Conservation (phyloP, 2,113 vertebrate species). For the Syrrhaptes paradoxus region DNA sequence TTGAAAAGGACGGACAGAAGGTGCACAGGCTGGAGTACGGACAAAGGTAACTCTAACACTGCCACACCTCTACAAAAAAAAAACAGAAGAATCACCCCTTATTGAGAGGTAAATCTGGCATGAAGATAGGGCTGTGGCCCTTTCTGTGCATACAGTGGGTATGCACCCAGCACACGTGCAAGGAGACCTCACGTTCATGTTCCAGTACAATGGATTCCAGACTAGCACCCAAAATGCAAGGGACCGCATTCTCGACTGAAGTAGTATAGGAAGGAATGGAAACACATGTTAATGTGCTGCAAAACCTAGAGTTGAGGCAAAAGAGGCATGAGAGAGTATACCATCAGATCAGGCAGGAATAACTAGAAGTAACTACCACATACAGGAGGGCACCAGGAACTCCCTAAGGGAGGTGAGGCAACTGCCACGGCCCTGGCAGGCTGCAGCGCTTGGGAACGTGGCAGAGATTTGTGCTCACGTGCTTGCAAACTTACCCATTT, state of each 20-base stretch:
- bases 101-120: not conserved
- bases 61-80: not conserved
- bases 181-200: not conserved
- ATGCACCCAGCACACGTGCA: fast-evolving
- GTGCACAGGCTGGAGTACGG: not conserved
- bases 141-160: not conserved
- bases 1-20: not conserved
- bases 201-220: fast-evolving
- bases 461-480: not conserved
- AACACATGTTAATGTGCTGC: not conserved
- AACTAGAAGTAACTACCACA: not conserved
- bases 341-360: not conserved
- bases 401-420: not conserved
- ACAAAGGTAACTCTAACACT: not conserved
- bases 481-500: not conserved
- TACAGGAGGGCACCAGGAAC: not conserved
- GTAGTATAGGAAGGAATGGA: not conserved
- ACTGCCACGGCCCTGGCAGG: not conserved
- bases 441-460: not conserved
- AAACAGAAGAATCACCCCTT: not conserved
- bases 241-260: fast-evolving
- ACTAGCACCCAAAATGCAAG: not conserved
- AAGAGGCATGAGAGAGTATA: not conserved
- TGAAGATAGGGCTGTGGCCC: not conserved
- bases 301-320: not conserved